Conservation (phyloP, 2,113 vertebrate genomes). For the human (Homo sapiens) region GRCh38 chr11:111129501-111130000, state of each 20-base stretch:
- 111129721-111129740: background rate
- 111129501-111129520: background rate
- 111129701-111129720: background rate
- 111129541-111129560: background rate
- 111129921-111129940: background rate
- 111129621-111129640: background rate
- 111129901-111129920: conserved; percentile 59
- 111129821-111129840: conserved; percentile 47
- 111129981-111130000: conserved; percentile 40
- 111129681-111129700: background rate
- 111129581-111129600: background rate
- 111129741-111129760: background rate
- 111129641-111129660: background rate
- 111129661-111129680: background rate
- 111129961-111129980: conserved; percentile 9
- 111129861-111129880: conserved; percentile 50
- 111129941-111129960: conserved; percentile 45
- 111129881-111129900: conserved; percentile 61
- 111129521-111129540: background rate
- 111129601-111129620: background rate
- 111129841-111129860: conserved; percentile 58
- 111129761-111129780: conserved; percentile 32
- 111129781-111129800: background rate
- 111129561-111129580: background rate
- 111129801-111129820: background rate